Base-by-base conservation (phyloP, 2,113 vertebrate species). In the Ibidorhyncha struthersii region DNA sequence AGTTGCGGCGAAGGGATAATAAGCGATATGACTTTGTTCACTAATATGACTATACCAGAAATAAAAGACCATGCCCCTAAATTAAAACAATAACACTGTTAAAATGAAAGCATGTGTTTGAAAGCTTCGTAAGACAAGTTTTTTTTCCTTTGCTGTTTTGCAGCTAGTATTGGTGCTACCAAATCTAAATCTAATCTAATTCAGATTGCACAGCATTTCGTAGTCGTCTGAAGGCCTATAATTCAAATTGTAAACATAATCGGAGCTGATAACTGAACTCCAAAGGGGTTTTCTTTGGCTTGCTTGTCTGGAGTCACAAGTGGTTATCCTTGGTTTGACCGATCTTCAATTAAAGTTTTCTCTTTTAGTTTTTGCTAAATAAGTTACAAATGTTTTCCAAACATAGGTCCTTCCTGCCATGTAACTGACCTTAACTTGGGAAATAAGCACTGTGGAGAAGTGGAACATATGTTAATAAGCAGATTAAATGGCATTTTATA, bases 1-100 rank as follows among this genome's bases (percentile, higher is more conserved):
- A 83, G 73, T 94, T 96, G 71, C 72, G 88, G 56, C 17, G 30
- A 82, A 90, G 66, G 74, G 56, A 79, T 96, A 98, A 74, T 25
- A 27, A 77, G 30, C 16, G 45, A 38, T 49, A 78, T 27, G 84
- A 93, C 67, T 93, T 92, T 94, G 66, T 56, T 82, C 65, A 77
- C 38, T 66, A 77, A 63, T 61, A 55, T n/a, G 53, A 87, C 26
- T 74, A 89, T 77, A 89, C 67, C 19, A 22, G 10, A 21, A 83
- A 82, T 30, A 43, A 74, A 87, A 82, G 55, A 62, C 32, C 40
- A 45, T 25, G 40, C 16, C 30, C 59, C 45, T 65, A 21, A 93
- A 66, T 59, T 62, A 69, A 94, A 93, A 63, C 20, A 72, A 10
- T 21, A 63, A n/a, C 25, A 52, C 2, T 27, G 20, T 34, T 74